Conservation (phyloP, 1,140 invertebrate species). For the Brachionus plicatilis region DNA sequence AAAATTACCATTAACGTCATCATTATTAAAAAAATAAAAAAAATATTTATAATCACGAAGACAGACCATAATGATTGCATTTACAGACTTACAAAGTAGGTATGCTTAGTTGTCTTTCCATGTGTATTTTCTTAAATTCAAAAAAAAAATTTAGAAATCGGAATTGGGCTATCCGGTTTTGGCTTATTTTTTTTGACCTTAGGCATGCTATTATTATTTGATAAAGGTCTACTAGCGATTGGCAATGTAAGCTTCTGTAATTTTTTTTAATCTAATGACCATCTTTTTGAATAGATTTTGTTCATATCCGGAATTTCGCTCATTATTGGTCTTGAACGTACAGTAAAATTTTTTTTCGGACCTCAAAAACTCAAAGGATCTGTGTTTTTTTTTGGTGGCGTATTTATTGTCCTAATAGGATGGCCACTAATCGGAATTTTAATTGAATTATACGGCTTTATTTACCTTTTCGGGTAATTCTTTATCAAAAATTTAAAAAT, state of each 20-base stretch:
- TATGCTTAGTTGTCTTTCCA: not conserved
- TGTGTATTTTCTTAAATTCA: not conserved
- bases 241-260: conserved; percentile 74
- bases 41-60: not conserved
- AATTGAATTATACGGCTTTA: conserved; percentile 74
- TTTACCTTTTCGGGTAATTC: conserved; percentile 62
- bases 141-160: conserved; percentile 72
- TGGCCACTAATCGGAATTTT: conserved; percentile 94
- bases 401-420: conserved; percentile 84
- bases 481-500: not conserved
- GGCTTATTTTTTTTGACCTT: conserved; percentile 91
- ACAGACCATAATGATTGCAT: conserved; percentile 18
- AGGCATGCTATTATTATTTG: conserved; percentile 88
- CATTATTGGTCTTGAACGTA: conserved; percentile 90
- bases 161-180: conserved; percentile 89
- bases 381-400: conserved; percentile 85
- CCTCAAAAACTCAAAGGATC: conserved; percentile 89
- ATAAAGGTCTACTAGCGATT: conserved; percentile 93
- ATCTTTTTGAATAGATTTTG: conserved; percentile 66
- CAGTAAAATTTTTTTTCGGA: conserved; percentile 96
- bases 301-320: conserved; percentile 89
- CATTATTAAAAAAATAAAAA: not conserved
- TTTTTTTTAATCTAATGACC: not conserved
- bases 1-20: not conserved
- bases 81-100: conserved; percentile 39